These are phyloP conservation scores for Synanthedon formicaeformis DNA, from an alignment of 2,888 invertebrate species.

Conservation along the genomic window DNA sequence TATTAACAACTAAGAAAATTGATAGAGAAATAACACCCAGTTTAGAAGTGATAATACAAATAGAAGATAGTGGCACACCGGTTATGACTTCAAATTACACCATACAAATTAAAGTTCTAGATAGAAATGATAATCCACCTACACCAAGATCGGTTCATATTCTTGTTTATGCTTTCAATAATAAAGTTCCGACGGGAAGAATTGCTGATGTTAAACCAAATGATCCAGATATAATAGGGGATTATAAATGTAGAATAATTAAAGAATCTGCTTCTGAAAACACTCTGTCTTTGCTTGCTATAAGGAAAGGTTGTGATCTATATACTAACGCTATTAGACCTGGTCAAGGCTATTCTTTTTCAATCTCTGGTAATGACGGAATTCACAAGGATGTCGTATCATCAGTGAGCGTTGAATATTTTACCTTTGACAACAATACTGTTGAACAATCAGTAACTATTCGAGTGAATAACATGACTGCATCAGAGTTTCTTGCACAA, in stretches of 20 bases:
- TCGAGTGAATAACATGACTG: constrained; percentile 78
- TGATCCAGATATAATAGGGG: constrained; percentile 90
- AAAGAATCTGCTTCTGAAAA: constrained; percentile 73
- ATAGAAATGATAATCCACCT: constrained; percentile 93
- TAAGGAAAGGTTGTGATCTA: constrained; percentile 84
- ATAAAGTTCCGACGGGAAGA: constrained; percentile 80
- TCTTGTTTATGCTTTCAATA: constrained; percentile 82
- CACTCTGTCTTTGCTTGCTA: constrained; percentile 73
- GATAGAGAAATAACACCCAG: constrained; percentile 86
- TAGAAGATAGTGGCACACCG: constrained; percentile 89
- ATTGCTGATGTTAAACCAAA: constrained; percentile 93
- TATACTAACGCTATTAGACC: constrained; percentile 79
- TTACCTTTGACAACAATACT: constrained; percentile 83
- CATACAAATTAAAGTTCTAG: constrained; percentile 80
- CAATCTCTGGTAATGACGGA: constrained; percentile 90
- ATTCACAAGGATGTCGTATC: constrained; percentile 89
- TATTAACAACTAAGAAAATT: constrained; percentile 81
- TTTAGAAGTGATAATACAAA: constrained; percentile 82
- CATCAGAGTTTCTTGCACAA: constrained; percentile 80
- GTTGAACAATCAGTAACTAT: constrained; percentile 86
- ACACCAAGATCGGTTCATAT: constrained; percentile 85
- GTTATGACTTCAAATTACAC: constrained; percentile 85
- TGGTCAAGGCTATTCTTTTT: constrained; percentile 80
- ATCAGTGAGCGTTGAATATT: constrained; percentile 85
- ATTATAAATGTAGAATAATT: constrained; percentile 87